Evolutionary conservation across 2,888 invertebrate species (phyloP).

Genomic region (Xestia rhomboidea): DNA sequence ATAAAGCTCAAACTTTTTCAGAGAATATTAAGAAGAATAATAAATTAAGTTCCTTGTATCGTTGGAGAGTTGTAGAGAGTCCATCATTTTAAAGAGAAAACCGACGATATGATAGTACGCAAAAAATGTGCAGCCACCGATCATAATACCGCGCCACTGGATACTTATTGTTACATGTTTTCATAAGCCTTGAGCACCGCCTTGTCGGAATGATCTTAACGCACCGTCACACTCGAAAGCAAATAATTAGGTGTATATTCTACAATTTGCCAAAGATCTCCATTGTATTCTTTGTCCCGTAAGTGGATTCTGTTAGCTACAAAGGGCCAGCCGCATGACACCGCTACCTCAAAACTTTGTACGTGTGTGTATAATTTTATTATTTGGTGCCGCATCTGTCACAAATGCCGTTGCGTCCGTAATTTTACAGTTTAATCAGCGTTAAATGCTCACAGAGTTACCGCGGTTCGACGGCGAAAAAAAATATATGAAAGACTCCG

Average conservation of each 20-base stretch:
- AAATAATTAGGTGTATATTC: slow-evolving; percentile 90
- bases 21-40: slow-evolving; percentile 14
- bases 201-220: slow-evolving; percentile 82
- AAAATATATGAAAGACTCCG: slow-evolving; percentile 78
- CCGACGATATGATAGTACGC: slow-evolving; percentile 33
- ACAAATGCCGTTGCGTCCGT: slow-evolving; percentile 87
- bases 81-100: slow-evolving; percentile 22
- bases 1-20: slow-evolving; percentile 2
- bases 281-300: slow-evolving; percentile 86
- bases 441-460: slow-evolving; percentile 88
- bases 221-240: slow-evolving; percentile 85
- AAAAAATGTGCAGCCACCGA: slow-evolving; percentile 76
- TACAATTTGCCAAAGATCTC: slow-evolving; percentile 90
- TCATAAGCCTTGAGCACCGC: slow-evolving; percentile 88
- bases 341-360: slow-evolving; percentile 79
- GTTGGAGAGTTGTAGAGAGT: neutral
- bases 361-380: slow-evolving; percentile 89
- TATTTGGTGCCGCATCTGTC: slow-evolving; percentile 90
- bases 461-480: slow-evolving; percentile 77
- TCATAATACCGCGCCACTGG: slow-evolving; percentile 78
- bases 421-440: slow-evolving; percentile 91
- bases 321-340: slow-evolving; percentile 85
- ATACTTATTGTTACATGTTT: slow-evolving; percentile 85
- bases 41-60: slow-evolving; percentile 28
- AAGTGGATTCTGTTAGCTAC: slow-evolving; percentile 87